Evolutionary conservation across 2,888 invertebrate species (phyloP), one percentile per base, ranked within the genome.

Genomic region (Aphrophora alni): DNA sequence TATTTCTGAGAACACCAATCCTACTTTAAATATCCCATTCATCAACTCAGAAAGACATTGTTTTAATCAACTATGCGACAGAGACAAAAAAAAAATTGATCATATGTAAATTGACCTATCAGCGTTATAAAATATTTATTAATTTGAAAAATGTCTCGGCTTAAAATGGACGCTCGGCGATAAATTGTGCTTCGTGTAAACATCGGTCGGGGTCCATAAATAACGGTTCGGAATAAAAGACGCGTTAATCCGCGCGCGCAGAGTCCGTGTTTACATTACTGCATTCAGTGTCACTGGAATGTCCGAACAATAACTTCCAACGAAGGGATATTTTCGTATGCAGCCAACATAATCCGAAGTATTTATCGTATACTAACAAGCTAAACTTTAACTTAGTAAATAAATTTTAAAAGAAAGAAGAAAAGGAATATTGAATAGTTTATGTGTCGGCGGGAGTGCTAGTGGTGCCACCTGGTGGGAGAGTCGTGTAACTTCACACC

Each of bases 381-480:
- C 59, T 59, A 59, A 59, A 21, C 59, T 59, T 59, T 59, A 59
- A 14, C 21, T 59, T 14, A 59, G 59, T 59, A 21, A 59, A 59
- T 59, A 59, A 59, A 59, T 59, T 59, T 21, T 21, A 59, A 59
- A n/a, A 59, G 59, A 59, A 59, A 59, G 59, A 59, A 59, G 59
- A 59, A 59, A 59, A 59, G 59, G 59, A 3, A 59, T n/a, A 59
- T 59, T 59, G 59, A 59, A 59, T 59, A 59, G 59, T 59, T 59
- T 59, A 59, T 59, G 59, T 59, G 59, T 59, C 59, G 59, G 59
- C 59, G 59, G 59, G 59, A 59, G 59, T 59, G 59, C 59, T 59
- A 59, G 59, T 59, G 59, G 59, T 21, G 59, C 59, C 59, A 59
- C 59, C 59, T 59, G 59, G 59, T 59, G 59, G 59, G 59, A 59